Evolutionary conservation across 2,888 invertebrate genomes (phyloP), one percentile per base, ranked within the genome.

Genomic region (Thymelicus lineola): DNA sequence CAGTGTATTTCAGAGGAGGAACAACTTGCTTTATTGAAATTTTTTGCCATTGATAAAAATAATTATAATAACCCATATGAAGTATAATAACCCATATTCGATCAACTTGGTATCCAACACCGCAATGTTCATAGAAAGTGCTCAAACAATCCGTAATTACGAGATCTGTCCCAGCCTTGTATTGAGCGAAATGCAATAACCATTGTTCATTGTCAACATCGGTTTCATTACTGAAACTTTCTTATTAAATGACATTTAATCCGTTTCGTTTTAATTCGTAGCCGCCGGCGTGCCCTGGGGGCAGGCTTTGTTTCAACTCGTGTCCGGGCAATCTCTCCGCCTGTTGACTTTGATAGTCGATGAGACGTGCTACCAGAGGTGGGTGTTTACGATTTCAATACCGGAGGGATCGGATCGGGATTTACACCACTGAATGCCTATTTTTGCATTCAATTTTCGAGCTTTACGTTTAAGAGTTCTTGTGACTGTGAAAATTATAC

Each of bases 271-370:
- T 53, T 53, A 53, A 53, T 53, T 53, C 12, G 53, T 20, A 53
- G 53, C 53, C 20, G 20, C n/a, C 9, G 53, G 53, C 20, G 46
- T n/a, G 12, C 53, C 53, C 53, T 20, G 53, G 10, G 53, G 20
- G 53, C 20, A 20, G 53, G 20, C 53, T 53, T 53, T 53, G 53
- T 53, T 9, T 20, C 48, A 50, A 17, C 17, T 17, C 15, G 48
- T 15, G 48, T 50, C 53, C 53, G 53, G 53, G 20, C 12, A 20
- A 53, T 53, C 53, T 53, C 53, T 53, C 20, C 53, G 53, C 53
- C 53, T 53, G 53, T 53, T 53, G 53, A 53, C 53, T 53, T 20
- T 53, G 53, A 53, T 53, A 53, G 53, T 53, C 53, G 53, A 53
- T 53, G 53, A 53, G 53, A 4, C 53, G 53, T 53, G 53, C 48